Evolutionary conservation across 2,113 vertebrate genomes (phyloP), one percentile per base, ranked within the genome.

Genomic region (Cygnus atratus): DNA sequence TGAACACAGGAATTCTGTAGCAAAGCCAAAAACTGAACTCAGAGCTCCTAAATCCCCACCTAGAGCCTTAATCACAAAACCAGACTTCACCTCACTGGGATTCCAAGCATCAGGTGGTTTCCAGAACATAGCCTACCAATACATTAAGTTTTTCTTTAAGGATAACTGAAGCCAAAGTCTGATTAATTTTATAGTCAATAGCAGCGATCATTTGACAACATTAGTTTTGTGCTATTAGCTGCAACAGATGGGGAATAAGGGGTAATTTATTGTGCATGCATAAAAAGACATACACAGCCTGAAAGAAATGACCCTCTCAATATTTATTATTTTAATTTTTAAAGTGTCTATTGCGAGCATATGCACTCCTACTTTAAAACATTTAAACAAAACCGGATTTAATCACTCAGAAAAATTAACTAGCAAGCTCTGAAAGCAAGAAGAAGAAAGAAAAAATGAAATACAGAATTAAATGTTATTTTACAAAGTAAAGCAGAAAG

Each of bases 291-390:
- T 46, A 55, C 39, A 92, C 24, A 66, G 75, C 46, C 75, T 82
- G 55, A 96, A 82, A 94, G 81, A 97, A 95, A 97, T 78, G 48
- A 90, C 90, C 90, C 79, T 71, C 84, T 84, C 75, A 76, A 70
- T 92, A 96, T 94, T 95, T 93, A 95, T 94, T 95, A 92, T 95
- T 94, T 95, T 96, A 88, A 95, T 97, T 96, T 48, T 92, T 87
- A 61, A 84, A 89, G 62, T 82, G 58, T 48, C 88, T 92, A 24
- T 35, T 76, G 70, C 73, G 87, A 96, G 88, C 91, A 93, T 82
- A 94, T 73, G 77, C 55, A 77, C 50, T 33, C 55, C 37, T 93
- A 91, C 84, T 93, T 92, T 48, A 70, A 93, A 96, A 78, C n/a
- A 80, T 58, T 88, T 66, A 91, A 92, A 79, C 58, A 81, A 88